Evolutionary conservation across 1,140 invertebrate species (phyloP).

Genomic region (Saccostrea cuccullata): DNA sequence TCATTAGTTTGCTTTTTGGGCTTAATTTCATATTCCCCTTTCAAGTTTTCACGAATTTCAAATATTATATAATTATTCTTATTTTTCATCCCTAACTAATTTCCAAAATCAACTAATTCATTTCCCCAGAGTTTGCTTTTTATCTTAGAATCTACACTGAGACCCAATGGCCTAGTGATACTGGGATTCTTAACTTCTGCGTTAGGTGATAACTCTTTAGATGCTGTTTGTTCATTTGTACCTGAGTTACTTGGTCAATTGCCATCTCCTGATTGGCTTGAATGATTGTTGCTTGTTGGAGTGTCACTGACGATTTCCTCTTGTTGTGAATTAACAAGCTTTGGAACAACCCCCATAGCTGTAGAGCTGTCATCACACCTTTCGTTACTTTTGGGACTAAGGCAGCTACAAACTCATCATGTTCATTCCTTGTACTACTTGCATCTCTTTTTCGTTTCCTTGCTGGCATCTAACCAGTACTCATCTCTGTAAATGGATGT

Average conservation of each 20-base stretch:
- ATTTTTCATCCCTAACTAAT: background rate
- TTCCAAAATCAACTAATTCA: background rate
- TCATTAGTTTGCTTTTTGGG: conserved; percentile 1
- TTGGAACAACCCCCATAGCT: background rate
- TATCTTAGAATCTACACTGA: conserved; percentile 7
- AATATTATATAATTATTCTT: background rate
- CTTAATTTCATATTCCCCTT: background rate
- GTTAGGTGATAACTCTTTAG: background rate
- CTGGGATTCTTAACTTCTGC: background rate
- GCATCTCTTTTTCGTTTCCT: too few relatives aligned
- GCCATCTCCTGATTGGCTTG: background rate
- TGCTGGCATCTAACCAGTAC: too few relatives aligned
- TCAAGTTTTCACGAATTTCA: background rate
- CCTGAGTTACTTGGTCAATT: background rate
- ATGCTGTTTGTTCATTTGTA: background rate
- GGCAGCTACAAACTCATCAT: background rate
- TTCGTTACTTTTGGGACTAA: background rate
- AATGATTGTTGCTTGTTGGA: background rate
- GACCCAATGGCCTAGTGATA: conserved; percentile 24
- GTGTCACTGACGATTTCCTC: background rate
- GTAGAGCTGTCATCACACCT: background rate
- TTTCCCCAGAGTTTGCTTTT: conserved; percentile 32
- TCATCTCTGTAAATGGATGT: too few relatives aligned
- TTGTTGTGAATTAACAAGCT: background rate
- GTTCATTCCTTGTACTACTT: too few relatives aligned